Evolutionary conservation across 1,140 invertebrate genomes (phyloP).

Genomic region (Phthorimaea operculella): DNA sequence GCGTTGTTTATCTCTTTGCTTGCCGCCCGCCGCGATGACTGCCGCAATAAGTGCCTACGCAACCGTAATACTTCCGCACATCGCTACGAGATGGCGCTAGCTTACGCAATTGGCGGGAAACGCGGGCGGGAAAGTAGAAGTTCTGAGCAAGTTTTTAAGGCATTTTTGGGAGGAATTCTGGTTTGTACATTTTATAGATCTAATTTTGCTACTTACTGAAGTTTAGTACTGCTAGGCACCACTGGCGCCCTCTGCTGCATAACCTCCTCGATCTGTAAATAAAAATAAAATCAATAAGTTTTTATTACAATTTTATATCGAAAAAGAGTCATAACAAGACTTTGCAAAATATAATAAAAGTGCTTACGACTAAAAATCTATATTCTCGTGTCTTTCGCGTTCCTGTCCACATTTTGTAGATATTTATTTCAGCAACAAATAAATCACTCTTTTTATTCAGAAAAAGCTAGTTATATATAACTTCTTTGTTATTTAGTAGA

Average conservation of each 20-base stretch:
- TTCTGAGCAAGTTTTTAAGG: background rate
- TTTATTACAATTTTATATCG: background rate
- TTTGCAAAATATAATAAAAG: too few relatives aligned
- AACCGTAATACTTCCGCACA: background rate
- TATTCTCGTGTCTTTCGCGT: slow-evolving; percentile 40
- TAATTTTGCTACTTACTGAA: slow-evolving; percentile 36
- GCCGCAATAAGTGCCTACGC: background rate
- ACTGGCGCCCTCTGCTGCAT: slow-evolving; percentile 60
- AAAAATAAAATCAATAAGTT: slow-evolving; percentile 7
- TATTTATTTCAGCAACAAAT: too few relatives aligned
- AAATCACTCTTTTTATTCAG: too few relatives aligned
- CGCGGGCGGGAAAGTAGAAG: background rate
- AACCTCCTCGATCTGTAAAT: slow-evolving; percentile 61
- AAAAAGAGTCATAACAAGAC: background rate
- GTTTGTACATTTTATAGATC: background rate
- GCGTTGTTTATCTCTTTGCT: background rate
- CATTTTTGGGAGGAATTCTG: too few relatives aligned
- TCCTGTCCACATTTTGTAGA: slow-evolving; percentile 33
- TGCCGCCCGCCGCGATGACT: too few relatives aligned
- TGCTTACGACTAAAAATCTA: slow-evolving; percentile 47
- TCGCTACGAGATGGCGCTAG: background rate
- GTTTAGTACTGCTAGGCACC: slow-evolving; percentile 50
- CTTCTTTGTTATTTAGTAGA: too few relatives aligned
- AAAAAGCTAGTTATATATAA: too few relatives aligned
- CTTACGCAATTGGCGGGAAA: background rate